Conservation (phyloP, 2,888 invertebrate species). For the Mantis religiosa region DNA sequence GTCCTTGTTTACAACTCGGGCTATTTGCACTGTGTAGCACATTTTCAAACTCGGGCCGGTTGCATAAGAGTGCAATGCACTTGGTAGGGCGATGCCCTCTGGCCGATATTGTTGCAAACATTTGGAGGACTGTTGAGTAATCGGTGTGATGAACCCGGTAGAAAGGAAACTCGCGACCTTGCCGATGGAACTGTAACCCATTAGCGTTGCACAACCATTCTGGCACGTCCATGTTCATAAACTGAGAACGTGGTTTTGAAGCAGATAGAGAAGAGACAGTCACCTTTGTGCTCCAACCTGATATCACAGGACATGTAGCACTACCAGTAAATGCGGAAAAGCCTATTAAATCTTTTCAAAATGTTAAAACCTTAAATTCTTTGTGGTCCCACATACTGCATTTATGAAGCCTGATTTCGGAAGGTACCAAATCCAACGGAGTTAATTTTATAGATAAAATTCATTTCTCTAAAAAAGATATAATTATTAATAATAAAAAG, state of each 20-base stretch:
- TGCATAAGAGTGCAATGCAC: neutral
- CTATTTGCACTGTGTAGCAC: neutral
- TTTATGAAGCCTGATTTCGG: too few relatives aligned
- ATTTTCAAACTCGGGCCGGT: neutral
- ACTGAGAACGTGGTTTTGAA: neutral
- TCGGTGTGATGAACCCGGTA: neutral
- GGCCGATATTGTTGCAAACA: neutral
- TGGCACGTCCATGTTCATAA: neutral
- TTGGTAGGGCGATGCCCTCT: neutral
- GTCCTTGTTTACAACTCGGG: neutral
- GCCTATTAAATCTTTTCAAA: too few relatives aligned
- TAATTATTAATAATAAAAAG: too few relatives aligned
- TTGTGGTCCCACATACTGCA: too few relatives aligned
- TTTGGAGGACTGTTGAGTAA: neutral
- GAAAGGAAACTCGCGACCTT: neutral
- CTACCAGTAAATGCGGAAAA: too few relatives aligned
- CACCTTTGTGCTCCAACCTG: too few relatives aligned
- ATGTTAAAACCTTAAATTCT: too few relatives aligned
- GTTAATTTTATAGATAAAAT: too few relatives aligned
- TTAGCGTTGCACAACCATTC: neutral
- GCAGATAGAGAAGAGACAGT: neutral
- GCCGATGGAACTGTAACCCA: neutral
- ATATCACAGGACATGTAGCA: too few relatives aligned
- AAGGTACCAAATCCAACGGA: too few relatives aligned
- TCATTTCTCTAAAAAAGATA: too few relatives aligned